Evolutionary conservation across 2,888 invertebrate species (phyloP).

Genomic region (Nezara viridula): DNA sequence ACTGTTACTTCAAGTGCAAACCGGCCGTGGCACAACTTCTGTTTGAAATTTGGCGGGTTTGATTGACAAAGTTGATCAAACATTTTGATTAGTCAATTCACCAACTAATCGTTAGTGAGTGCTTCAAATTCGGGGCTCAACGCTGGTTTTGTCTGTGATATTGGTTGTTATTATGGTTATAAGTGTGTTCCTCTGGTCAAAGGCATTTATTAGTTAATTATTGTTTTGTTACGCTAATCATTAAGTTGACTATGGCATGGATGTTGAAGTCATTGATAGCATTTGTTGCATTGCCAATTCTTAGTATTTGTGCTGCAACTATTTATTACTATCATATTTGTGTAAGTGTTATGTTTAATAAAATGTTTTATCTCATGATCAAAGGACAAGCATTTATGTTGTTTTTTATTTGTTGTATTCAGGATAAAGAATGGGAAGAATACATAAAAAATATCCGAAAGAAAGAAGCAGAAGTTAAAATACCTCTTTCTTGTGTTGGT

Average conservation of each 20-base stretch:
- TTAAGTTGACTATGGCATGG: constrained; percentile 56
- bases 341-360: constrained; percentile 56
- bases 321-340: constrained; percentile 64
- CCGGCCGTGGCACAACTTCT: too few species aligned
- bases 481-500: constrained; percentile 69
- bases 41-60: constrained; percentile 15
- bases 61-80: not conserved
- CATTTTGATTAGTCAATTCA: not conserved
- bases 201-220: not conserved
- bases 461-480: constrained; percentile 65
- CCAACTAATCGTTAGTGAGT: not conserved
- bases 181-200: not conserved
- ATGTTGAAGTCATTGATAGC: constrained; percentile 54
- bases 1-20: too few species aligned
- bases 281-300: constrained; percentile 63
- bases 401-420: not conserved
- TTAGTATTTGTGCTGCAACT: constrained; percentile 64
- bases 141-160: constrained; percentile 6
- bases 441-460: constrained; percentile 49
- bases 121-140: not conserved
- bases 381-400: not conserved
- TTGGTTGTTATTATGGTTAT: not conserved
- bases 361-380: too few species aligned
- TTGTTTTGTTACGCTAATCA: not conserved
- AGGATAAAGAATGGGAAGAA: constrained; percentile 65